A percentile compares a stretch with the other conserved stretches of the same genome.
These are phyloP conservation scores for Podabrus alpinus DNA, from an alignment of 2,888 invertebrate genomes.

Conservation along the genomic window DNA sequence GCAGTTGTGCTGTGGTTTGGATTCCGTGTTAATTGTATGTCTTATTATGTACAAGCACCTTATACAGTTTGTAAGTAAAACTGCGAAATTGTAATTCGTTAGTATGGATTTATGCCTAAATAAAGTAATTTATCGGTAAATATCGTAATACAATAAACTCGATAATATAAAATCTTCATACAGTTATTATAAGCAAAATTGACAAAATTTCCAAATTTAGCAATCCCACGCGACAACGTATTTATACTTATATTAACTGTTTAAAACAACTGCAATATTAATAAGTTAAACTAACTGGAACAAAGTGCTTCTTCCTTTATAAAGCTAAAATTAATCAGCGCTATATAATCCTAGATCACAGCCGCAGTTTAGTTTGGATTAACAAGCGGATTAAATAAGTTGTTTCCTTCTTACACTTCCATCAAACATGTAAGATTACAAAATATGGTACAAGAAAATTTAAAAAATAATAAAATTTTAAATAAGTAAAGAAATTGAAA, in stretches of 20 bases:
- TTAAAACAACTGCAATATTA: conserved; percentile 29
- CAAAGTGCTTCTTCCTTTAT: conserved; percentile 42
- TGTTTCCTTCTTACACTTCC: conserved; percentile 28
- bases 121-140: too few relatives aligned
- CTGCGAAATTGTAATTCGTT: too few relatives aligned
- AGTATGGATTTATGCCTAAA: too few relatives aligned
- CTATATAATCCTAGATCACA: conserved; percentile 44
- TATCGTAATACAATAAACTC: background rate
- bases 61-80: too few relatives aligned
- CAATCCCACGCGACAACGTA: conserved; percentile 12
- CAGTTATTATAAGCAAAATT: background rate
- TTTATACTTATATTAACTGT: conserved; percentile 23
- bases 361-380: conserved; percentile 42
- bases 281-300: conserved; percentile 38
- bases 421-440: conserved; percentile 7
- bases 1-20: too few relatives aligned
- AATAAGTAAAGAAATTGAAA: background rate
- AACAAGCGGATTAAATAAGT: conserved; percentile 39
- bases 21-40: too few relatives aligned
- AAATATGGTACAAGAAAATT: background rate
- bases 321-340: conserved; percentile 44
- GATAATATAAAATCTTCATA: background rate
- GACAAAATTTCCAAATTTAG: conserved; percentile 1
- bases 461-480: background rate
- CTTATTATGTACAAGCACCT: too few relatives aligned